Percentiles rank a stretch among this genome's conserved stretches.
These are phyloP conservation scores for Stegodyphus dumicola DNA, from an alignment of 1,140 invertebrate species.

Conservation along the genomic window DNA sequence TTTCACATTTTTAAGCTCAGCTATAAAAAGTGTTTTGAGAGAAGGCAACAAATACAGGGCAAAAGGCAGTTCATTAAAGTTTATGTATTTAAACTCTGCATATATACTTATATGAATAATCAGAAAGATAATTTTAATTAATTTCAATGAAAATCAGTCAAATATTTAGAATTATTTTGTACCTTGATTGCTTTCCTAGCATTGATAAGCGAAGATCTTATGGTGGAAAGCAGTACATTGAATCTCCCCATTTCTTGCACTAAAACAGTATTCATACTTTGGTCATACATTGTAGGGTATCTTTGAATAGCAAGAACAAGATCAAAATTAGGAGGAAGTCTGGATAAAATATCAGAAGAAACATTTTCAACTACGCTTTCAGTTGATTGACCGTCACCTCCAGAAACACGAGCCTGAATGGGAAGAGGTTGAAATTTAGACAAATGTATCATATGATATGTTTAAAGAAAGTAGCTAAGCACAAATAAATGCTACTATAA, in stretches of 20 bases:
- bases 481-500: too few relatives aligned
- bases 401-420: slow-evolving; percentile 31
- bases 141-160: too few relatives aligned
- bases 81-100: too few relatives aligned
- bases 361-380: slow-evolving; percentile 69
- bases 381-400: slow-evolving; percentile 67
- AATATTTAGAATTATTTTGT: not conserved
- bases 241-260: slow-evolving; percentile 73
- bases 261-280: slow-evolving; percentile 74
- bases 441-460: not conserved
- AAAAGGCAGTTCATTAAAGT: too few relatives aligned
- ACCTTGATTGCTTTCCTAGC: slow-evolving; percentile 72
- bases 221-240: slow-evolving; percentile 69
- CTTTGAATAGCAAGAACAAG: slow-evolving; percentile 68
- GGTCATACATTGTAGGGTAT: slow-evolving; percentile 71
- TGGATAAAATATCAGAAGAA: slow-evolving; percentile 68
- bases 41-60: too few relatives aligned
- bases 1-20: too few relatives aligned
- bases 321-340: slow-evolving; percentile 71
- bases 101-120: too few relatives aligned
- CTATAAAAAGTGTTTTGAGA: too few relatives aligned
- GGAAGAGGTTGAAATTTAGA: not conserved
- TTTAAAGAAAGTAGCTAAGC: too few relatives aligned
- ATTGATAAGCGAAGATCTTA: slow-evolving; percentile 69
- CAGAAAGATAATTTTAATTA: too few relatives aligned